Evolutionary conservation across 2,113 vertebrate genomes (phyloP), one percentile per base, ranked within the genome.

Genomic region (Nematolebias whitei): DNA sequence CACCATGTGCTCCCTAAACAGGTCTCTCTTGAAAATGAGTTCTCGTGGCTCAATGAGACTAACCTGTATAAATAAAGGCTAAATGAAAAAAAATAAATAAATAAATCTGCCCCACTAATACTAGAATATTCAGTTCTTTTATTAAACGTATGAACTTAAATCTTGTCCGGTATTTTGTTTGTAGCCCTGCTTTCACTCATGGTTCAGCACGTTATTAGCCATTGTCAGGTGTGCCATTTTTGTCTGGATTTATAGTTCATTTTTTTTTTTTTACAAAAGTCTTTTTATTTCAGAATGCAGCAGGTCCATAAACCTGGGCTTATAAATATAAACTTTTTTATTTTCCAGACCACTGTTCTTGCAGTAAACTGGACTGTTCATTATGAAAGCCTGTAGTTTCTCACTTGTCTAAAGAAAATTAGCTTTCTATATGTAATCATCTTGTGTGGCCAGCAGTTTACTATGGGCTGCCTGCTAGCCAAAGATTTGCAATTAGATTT

Each of bases 401-500:
- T 63, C 32, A 45, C 64, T 80, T 26, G 51, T 70, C 60, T 74
- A 73, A 82, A 88, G 81, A 80, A 87, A 87, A 81, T 53, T 75
- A 76, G 43, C 55, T 70, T 81, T 84, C 85, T 86, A 82, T 87
- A 82, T 71, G 72, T 85, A 83, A 86, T 82, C 88, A 79, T 82
- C 86, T 64, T 91, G 88, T 90, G 89, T 90, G 87, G 89, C 84
- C 86, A 78, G 79, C 63, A 75, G 55, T 86, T 86, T 89, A 84
- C 80, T 79, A 68, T 89, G 68, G 85, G 73, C 81, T 76, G 80
- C 86, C 88, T 83, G 64, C 71, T 70, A 84, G 86, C 82, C 86
- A 87, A 86, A 82, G 69, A 71, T 76, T 81, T 80, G 82, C 87
- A 86, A 88, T 91, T 90, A 85, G 66, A 54, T 88, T 93, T 92